These are phyloP conservation scores for Chelidonichthys spinosus DNA, from an alignment of 2,797 vertebrate genomes.

Conservation along the genomic window DNA sequence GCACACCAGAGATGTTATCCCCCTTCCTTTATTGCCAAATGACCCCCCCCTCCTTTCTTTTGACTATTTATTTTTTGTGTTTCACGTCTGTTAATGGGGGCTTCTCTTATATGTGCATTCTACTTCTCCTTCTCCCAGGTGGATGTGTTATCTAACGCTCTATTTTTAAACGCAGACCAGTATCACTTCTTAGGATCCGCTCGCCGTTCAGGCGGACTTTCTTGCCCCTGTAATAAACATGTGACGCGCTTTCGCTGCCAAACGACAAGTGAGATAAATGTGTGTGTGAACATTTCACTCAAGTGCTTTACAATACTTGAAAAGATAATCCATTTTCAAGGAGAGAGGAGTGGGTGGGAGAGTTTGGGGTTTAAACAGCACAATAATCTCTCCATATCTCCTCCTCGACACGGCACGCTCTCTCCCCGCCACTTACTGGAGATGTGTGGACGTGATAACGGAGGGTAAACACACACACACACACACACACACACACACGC, in stretches of 20 bases:
- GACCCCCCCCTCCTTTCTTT: constrained; percentile 38
- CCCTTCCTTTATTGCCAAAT: constrained; percentile 56
- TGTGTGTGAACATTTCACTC: constrained; percentile 74
- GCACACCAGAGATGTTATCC: constrained; percentile 72
- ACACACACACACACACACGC: constrained; percentile 39
- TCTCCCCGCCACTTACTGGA: constrained; percentile 69
- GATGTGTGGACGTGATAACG: constrained; percentile 77
- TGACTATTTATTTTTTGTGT: constrained; percentile 21
- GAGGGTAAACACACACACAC: constrained; percentile 73
- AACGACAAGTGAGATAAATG: constrained; percentile 67
- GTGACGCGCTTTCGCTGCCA: constrained; percentile 62
- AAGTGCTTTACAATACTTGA: constrained; percentile 73
- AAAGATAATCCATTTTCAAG: constrained; percentile 76
- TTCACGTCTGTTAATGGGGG: constrained; percentile 28
- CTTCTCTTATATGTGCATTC: constrained; percentile 27
- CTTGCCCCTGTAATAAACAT: constrained; percentile 59
- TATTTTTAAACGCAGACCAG: constrained; percentile 34
- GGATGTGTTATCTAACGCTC: constrained; percentile 40
- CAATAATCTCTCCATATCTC: constrained; percentile 74
- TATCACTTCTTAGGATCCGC: constrained; percentile 42
- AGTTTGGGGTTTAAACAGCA: constrained; percentile 68
- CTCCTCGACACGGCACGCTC: constrained; percentile 60
- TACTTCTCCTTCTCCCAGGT: constrained; percentile 22
- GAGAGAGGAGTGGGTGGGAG: constrained; percentile 55
- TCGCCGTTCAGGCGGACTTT: constrained; percentile 42